These are phyloP conservation scores for Nylanderia fulva DNA, from an alignment of 1,140 invertebrate genomes.

Conservation along the genomic window DNA sequence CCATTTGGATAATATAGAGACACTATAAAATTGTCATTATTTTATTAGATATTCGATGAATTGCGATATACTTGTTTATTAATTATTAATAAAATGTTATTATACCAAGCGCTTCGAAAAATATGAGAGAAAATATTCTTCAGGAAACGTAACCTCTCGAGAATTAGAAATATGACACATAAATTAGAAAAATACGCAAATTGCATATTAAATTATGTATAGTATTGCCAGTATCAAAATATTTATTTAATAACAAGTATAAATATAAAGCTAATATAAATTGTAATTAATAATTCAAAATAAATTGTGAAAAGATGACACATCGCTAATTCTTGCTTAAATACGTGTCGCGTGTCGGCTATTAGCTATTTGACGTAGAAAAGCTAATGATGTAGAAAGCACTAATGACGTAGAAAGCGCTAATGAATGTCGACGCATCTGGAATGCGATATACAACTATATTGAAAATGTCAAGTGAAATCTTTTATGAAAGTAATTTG, in stretches of 20 bases:
- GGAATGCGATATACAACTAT: neutral
- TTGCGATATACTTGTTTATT: neutral
- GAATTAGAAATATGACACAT: neutral
- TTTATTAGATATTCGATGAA: conserved; percentile 8
- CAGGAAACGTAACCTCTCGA: neutral
- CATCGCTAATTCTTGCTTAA: no score
- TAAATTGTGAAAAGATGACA: neutral
- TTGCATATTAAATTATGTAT: neutral
- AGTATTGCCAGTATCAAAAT: neutral
- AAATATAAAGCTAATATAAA: neutral
- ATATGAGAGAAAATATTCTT: neutral
- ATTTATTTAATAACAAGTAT: no score
- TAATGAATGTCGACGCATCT: neutral
- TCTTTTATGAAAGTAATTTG: neutral
- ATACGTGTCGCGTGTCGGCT: no score
- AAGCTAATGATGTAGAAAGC: conserved; percentile 44
- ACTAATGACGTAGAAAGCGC: conserved; percentile 32
- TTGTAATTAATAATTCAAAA: neutral
- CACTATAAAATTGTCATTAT: no score
- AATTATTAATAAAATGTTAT: neutral
- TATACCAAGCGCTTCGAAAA: neutral
- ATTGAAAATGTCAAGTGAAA: neutral
- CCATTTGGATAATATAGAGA: neutral
- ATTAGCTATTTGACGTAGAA: conserved; percentile 18
- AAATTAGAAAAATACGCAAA: conserved; percentile 10